Percentiles rank a stretch among this genome's conserved stretches.
These are phyloP conservation scores for Lepidocolaptes lacrymiger DNA, from an alignment of 2,797 vertebrate genomes.

Conservation along the genomic window DNA sequence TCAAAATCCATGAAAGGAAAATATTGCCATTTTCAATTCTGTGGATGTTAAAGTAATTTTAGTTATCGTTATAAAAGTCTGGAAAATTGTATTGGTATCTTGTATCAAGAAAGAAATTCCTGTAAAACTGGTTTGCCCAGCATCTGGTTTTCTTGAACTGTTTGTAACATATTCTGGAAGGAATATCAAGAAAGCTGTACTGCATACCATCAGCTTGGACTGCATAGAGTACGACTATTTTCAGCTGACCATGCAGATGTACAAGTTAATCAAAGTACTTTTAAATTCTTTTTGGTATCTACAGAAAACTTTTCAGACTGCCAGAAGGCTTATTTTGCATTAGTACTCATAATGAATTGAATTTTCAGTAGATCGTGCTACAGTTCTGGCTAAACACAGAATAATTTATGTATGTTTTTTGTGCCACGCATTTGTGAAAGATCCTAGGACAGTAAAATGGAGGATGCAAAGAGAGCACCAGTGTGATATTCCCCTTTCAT, in stretches of 20 bases:
- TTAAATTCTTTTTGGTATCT: background rate
- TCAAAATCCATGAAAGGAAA: background rate
- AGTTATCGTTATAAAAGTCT: background rate
- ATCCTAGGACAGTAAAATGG: background rate
- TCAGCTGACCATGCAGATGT: background rate
- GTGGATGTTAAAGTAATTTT: background rate
- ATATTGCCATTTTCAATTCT: background rate
- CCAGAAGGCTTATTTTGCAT: background rate
- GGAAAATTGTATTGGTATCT: background rate
- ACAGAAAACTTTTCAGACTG: background rate
- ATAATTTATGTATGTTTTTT: background rate
- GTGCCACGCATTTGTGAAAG: rapidly evolving
- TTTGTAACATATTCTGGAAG: background rate
- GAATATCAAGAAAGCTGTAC: background rate
- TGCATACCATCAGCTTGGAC: background rate
- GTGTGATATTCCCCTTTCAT: background rate
- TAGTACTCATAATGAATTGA: background rate
- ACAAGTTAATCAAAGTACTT: background rate
- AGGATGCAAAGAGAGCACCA: background rate
- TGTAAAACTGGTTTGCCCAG: background rate
- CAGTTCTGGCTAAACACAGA: background rate
- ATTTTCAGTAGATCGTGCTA: background rate
- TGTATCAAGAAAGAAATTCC: background rate
- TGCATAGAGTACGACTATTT: background rate
- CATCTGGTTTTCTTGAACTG: background rate